Evolutionary conservation across 1,140 invertebrate species (phyloP).

Genomic region (Capitella teleta): DNA sequence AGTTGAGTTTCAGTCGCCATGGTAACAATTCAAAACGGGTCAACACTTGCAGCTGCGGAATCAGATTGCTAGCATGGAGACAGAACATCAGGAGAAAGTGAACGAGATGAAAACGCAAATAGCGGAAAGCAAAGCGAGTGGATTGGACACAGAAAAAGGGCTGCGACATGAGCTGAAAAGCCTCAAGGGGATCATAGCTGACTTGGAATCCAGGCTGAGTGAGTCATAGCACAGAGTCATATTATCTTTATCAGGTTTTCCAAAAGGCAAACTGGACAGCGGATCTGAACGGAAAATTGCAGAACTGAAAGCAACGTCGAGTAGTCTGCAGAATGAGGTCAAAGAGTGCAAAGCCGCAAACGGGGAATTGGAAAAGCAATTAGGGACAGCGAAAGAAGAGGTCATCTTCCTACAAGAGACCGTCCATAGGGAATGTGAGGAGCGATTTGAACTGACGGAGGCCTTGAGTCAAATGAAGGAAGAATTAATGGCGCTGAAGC

Average conservation of each 20-base stretch:
- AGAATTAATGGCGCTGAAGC: conserved; percentile 29
- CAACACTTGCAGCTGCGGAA: background rate
- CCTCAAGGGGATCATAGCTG: conserved; percentile 27
- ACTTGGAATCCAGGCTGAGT: conserved; percentile 29
- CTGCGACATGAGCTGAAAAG: conserved; percentile 24
- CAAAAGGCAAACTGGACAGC: conserved; percentile 18
- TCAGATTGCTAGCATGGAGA: too few relatives aligned
- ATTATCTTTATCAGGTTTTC: conserved; percentile 2
- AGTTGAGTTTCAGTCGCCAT: conserved; percentile 4
- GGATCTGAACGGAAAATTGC: conserved; percentile 20
- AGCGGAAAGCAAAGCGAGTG: conserved; percentile 16
- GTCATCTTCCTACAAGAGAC: conserved; percentile 32
- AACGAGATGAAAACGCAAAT: conserved; percentile 19
- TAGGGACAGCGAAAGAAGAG: conserved; percentile 17
- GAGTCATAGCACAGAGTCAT: conserved; percentile 10
- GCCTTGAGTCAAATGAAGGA: conserved; percentile 29
- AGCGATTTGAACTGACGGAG: conserved; percentile 37
- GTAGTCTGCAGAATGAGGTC: conserved; percentile 2
- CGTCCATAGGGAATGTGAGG: conserved; percentile 36
- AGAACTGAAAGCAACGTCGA: conserved; percentile 17
- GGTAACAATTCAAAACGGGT: too few relatives aligned
- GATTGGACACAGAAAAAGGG: conserved; percentile 19
- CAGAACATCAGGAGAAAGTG: conserved; percentile 19
- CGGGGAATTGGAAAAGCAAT: too few relatives aligned
- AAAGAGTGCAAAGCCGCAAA: too few relatives aligned